phyloP scores from a whole-genome alignment of 2,888 invertebrate genomes.

The Cheilosia grossa region DNA sequence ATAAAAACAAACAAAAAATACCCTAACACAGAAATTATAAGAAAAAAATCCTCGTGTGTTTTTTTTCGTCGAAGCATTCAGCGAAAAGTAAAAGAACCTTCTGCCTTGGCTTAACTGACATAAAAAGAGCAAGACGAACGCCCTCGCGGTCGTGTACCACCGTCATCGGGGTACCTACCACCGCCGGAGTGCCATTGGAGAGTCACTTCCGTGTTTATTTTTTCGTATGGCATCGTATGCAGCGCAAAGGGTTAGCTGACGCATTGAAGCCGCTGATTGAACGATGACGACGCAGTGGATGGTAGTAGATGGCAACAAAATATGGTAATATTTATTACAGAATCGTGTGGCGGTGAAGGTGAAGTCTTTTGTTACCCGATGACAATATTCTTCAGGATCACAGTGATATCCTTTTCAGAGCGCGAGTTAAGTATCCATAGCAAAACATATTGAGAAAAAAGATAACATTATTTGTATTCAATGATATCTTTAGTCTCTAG shows the following conservation, averaged over 20 bases:
- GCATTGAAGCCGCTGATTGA: constrained; percentile 66
- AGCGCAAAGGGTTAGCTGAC: constrained; percentile 51
- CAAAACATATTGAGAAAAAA: too few species aligned
- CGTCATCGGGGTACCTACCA: background rate
- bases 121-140: constrained; percentile 28
- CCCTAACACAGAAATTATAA: constrained; percentile 20
- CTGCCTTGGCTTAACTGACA: constrained; percentile 26
- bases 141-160: background rate
- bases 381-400: constrained; percentile 39
- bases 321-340: constrained; percentile 61
- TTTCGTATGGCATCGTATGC: constrained; percentile 21
- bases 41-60: background rate
- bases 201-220: constrained; percentile 40
- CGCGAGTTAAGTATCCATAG: too few species aligned
- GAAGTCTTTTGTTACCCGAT: constrained; percentile 53
- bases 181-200: constrained; percentile 19
- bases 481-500: too few species aligned
- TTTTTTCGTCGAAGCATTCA: constrained; percentile 7
- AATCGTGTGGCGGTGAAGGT: constrained; percentile 21
- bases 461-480: too few species aligned
- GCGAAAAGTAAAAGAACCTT: constrained; percentile 32
- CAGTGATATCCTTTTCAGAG: constrained; percentile 35
- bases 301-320: constrained; percentile 57
- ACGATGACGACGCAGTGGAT: constrained; percentile 62
- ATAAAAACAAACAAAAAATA: constrained; percentile 34